A percentile compares a stretch with the other conserved stretches of the same genome.
Evolutionary conservation across 2,888 invertebrate species (phyloP).

Genomic region (Heteromurus nitidus): DNA sequence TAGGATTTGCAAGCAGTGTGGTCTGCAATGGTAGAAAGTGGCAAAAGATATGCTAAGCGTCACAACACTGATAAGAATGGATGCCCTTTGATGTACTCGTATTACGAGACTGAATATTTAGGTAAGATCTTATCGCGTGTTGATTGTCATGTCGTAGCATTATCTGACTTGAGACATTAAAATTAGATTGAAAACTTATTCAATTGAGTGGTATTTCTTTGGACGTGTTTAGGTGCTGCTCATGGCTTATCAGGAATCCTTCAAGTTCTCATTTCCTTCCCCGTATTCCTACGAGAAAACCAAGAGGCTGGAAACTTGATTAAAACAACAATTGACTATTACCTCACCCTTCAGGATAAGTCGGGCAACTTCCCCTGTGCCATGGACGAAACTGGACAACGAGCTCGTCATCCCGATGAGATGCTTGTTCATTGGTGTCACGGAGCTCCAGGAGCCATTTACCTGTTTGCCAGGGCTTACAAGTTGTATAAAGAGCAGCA

Average conservation of each 20-base stretch:
- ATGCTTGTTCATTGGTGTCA: conserved; percentile 63
- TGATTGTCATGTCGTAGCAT: too few relatives aligned
- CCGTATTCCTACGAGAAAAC: conserved; percentile 79
- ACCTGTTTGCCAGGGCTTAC: conserved; percentile 88
- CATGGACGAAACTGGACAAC: conserved; percentile 81
- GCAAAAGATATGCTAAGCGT: conserved; percentile 81
- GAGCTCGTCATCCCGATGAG: conserved; percentile 13
- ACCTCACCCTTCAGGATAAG: conserved; percentile 81
- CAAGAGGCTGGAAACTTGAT: conserved; percentile 79
- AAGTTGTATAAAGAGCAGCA: conserved; percentile 83
- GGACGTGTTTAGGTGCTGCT: conserved; percentile 76
- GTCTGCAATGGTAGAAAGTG: conserved; percentile 83
- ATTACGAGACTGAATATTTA: conserved; percentile 84
- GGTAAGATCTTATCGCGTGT: conserved; percentile 80
- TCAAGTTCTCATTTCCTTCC: conserved; percentile 80
- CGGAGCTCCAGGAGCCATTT: conserved; percentile 80
- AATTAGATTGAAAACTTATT: background rate
- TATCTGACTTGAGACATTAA: background rate
- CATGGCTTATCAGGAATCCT: conserved; percentile 82
- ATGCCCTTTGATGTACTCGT: conserved; percentile 87
- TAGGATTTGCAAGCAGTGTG: conserved; percentile 81
- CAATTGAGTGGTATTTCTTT: background rate
- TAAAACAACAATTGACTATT: conserved; percentile 81
- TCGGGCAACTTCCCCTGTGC: conserved; percentile 87
- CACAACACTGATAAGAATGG: conserved; percentile 79